These are phyloP conservation scores for Diadema setosum DNA, from an alignment of 35 echinoderm and acorn worm genomes.

Conservation along the genomic window DNA sequence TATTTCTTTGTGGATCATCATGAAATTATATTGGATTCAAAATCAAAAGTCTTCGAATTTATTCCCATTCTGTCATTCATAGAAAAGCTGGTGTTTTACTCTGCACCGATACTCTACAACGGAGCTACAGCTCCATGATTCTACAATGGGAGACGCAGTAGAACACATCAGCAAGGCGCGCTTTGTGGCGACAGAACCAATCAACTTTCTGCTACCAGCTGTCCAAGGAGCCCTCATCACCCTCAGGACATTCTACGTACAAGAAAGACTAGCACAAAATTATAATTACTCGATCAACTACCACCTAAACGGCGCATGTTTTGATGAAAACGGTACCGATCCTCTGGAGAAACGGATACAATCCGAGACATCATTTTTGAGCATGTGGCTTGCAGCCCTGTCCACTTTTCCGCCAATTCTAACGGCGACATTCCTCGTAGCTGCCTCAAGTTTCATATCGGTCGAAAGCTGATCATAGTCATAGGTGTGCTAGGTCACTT, in stretches of 20 bases:
- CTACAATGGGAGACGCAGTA: neutral
- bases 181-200: conserved; percentile 29
- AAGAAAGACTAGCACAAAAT: neutral
- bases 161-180: neutral
- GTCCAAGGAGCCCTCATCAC: conserved; percentile 23
- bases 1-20: too few relatives aligned
- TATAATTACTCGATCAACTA: conserved; percentile 18
- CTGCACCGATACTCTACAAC: too few relatives aligned
- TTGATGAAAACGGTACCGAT: neutral
- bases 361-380: conserved; percentile 36
- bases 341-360: neutral
- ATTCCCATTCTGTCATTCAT: too few relatives aligned
- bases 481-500: neutral
- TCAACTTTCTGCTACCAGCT: neutral
- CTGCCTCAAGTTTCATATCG: conserved; percentile 23
- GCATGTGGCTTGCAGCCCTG: conserved; percentile 17
- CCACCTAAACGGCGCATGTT: neutral
- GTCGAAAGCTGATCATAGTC: conserved; percentile 37
- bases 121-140: too few relatives aligned
- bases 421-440: neutral
- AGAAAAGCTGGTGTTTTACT: too few relatives aligned
- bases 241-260: conserved; percentile 17
- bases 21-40: too few relatives aligned
- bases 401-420: conserved; percentile 24
- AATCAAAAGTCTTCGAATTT: too few relatives aligned